These are phyloP conservation scores for Danio jaintianensis DNA, from an alignment of 2,797 vertebrate species.

Conservation along the genomic window DNA sequence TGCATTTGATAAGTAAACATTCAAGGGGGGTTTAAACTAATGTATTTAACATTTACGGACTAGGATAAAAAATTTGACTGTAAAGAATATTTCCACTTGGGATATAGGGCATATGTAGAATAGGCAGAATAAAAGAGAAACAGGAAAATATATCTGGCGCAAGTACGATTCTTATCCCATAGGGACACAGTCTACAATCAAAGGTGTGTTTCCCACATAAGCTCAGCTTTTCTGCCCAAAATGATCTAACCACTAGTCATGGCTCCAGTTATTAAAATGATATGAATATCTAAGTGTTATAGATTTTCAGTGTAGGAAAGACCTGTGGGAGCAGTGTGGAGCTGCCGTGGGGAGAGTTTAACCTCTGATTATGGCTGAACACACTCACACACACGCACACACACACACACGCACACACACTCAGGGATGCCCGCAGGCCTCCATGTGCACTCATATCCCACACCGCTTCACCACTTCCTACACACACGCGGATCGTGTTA, in stretches of 20 bases:
- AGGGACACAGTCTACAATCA: not conserved
- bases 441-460: conserved; percentile 93
- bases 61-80: not conserved
- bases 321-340: conserved; percentile 83
- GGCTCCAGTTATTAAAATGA: not conserved
- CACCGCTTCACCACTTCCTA: conserved; percentile 90
- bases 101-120: not conserved
- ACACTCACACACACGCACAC: too few relatives aligned
- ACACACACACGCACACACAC: conserved; percentile 40
- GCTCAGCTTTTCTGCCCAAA: not conserved
- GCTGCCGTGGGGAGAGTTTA: conserved; percentile 94
- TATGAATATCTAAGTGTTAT: not conserved
- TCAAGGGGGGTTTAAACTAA: too few relatives aligned
- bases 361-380: conserved; percentile 88
- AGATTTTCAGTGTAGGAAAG: conserved; percentile 72
- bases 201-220: not conserved
- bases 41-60: not conserved
- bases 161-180: not conserved
- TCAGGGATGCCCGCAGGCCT: conserved; percentile 58
- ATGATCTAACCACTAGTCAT: not conserved
- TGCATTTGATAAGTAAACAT: too few relatives aligned
- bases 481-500: conserved; percentile 85
- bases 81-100: not conserved
- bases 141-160: not conserved
- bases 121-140: not conserved